Conservation (phyloP, 2,797 vertebrate genomes). For the Chelmon rostratus region DNA sequence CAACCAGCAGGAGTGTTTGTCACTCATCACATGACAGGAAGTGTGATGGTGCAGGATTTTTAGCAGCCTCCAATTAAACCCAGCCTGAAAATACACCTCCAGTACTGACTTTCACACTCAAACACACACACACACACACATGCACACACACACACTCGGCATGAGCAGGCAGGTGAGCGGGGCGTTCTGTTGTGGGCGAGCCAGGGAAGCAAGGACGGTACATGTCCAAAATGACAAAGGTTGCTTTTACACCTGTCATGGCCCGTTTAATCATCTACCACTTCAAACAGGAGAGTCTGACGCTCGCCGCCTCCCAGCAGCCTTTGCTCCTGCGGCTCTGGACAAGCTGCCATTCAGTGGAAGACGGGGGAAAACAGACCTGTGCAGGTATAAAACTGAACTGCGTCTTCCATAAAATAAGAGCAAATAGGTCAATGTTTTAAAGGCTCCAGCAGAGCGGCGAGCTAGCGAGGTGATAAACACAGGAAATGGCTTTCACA, state of each 20-base stretch:
- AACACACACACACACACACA: constrained; percentile 44
- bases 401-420: constrained; percentile 73
- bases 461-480: constrained; percentile 31
- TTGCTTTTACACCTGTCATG: constrained; percentile 97
- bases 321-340: constrained; percentile 66
- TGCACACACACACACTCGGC: constrained; percentile 41
- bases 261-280: constrained; percentile 99
- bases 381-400: constrained; percentile 68
- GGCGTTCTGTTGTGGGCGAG: constrained; percentile 76
- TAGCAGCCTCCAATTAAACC: constrained; percentile 1
- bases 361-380: constrained; percentile 36
- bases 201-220: constrained; percentile 81
- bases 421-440: constrained; percentile 70
- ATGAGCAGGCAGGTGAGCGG: constrained; percentile 69
- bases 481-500: constrained; percentile 55
- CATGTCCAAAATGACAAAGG: constrained; percentile 94
- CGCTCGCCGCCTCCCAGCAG: constrained; percentile 81
- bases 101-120: not conserved
- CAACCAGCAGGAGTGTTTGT: constrained; percentile 25
- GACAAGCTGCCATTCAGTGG: constrained; percentile 50
- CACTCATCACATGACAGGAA: constrained; percentile 45
- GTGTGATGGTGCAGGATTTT: constrained; percentile 40
- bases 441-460: constrained; percentile 24
- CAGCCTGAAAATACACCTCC: constrained; percentile 10
- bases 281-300: constrained; percentile 90